A percentile compares a stretch with the other conserved stretches of the same genome.
phyloP scores from a whole-genome alignment of 2,888 invertebrate species.

The Epiblema foenella region DNA sequence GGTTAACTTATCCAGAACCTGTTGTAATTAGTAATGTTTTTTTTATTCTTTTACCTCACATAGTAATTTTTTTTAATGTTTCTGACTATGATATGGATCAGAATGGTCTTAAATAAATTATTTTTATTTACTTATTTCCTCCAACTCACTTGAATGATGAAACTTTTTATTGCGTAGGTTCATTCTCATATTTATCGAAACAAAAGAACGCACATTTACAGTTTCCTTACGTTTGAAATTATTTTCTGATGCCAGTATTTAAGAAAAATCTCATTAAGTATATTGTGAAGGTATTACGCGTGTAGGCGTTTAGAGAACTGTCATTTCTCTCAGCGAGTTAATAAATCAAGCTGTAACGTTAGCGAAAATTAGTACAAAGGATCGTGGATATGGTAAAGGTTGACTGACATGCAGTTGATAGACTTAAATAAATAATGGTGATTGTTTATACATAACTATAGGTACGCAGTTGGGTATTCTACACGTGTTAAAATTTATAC shows the following conservation, averaged over 20 bases:
- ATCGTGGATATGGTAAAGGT: not conserved
- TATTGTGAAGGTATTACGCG: not conserved
- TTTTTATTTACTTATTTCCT: no score
- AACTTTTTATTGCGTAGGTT: no score
- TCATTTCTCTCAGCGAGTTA: slow-evolving; percentile 10
- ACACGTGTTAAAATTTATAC: no score
- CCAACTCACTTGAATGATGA: no score
- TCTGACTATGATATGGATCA: no score
- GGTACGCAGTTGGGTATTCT: no score
- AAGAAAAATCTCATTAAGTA: not conserved
- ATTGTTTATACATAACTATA: no score
- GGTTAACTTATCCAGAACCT: no score
- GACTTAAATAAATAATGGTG: not conserved
- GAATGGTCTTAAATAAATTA: no score
- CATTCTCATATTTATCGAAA: not conserved
- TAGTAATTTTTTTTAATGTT: no score
- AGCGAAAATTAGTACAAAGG: not conserved
- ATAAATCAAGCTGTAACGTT: slow-evolving; percentile 13
- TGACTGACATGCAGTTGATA: not conserved
- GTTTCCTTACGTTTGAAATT: not conserved
- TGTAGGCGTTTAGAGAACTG: slow-evolving; percentile 20
- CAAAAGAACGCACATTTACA: slow-evolving; percentile 20
- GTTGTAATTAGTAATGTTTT: no score
- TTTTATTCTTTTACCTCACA: no score
- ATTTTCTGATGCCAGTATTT: not conserved